Percentiles rank a stretch among this genome's conserved stretches.
Evolutionary conservation across 2,888 invertebrate species (phyloP).

Genomic region (Dryobotodes eremita): DNA sequence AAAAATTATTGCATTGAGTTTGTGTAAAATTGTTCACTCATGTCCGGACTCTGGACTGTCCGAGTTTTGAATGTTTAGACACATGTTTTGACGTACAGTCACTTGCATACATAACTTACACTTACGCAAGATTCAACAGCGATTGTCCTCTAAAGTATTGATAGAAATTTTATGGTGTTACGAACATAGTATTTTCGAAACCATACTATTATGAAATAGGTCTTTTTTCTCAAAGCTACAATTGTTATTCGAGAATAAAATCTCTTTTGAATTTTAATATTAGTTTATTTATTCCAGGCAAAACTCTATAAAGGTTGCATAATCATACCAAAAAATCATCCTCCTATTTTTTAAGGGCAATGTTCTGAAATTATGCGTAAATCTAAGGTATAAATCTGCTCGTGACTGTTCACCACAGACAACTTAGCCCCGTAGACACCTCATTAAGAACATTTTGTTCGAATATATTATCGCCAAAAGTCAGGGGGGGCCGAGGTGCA

Average conservation of each 20-base stretch:
- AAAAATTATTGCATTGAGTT: background rate
- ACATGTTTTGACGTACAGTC: background rate
- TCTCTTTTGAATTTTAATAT: background rate
- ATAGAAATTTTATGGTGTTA: background rate
- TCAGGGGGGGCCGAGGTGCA: no score
- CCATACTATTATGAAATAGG: background rate
- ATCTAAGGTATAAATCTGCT: background rate
- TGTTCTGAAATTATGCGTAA: background rate
- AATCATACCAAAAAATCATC: background rate
- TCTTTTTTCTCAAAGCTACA: background rate
- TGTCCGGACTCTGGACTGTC: background rate
- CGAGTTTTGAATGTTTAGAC: background rate
- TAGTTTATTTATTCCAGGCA: background rate
- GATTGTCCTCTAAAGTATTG: background rate
- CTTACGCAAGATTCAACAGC: background rate
- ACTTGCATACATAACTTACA: background rate
- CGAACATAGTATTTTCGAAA: background rate
- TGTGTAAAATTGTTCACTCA: background rate
- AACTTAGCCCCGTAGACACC: no score
- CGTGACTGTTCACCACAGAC: background rate
- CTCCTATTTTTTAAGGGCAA: background rate
- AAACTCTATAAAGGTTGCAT: background rate
- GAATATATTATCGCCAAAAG: no score
- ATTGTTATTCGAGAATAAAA: background rate
- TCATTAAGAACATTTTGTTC: no score